Evolutionary conservation across 2,888 invertebrate genomes (phyloP), one percentile per base, ranked within the genome.

Genomic region (Apomyelois bistriatella): DNA sequence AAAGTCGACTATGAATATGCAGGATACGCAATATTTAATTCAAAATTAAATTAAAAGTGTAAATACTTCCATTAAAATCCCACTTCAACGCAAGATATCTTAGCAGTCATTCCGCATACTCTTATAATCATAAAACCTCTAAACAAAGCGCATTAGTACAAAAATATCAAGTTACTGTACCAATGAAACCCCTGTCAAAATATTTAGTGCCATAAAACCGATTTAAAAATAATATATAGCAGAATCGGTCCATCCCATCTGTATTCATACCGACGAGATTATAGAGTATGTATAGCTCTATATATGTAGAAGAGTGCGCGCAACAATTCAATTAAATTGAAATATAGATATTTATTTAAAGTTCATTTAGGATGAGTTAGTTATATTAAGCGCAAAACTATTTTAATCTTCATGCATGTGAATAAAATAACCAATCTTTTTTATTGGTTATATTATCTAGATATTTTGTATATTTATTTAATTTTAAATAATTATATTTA

Each of bases 101-200:
- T 83, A 79, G 79, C 80, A 89, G 84, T 88, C 87, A 62, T 81
- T 82, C 75, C 81, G 78, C 88, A 88, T 89, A 90, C 77, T 72
- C 72, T 65, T 78, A 79, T 75, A 79, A 82, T 77, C 81, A 76
- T 87, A 86, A 87, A 86, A 84, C 70, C 66, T 72, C 73, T 62
- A 80, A 83, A 83, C 76, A 78, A 80, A 77, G 76, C 68, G 68
- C 72, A 76, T 74, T 74, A 72, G 63, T 58, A 72, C 71, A 70
- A 87, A 88, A 86, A 85, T 89, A 90, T 90, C 90, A 88, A 69
- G 82, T 90, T 89, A 86, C 89, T 65, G 61, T 62, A 68, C 75
- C 79, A 76, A 85, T 86, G 84, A 85, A 85, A 86, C 75, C 82
- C 81, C 72, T 85, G 88, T 90, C 88, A 83, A 89, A 90, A 89